Percentiles rank a stretch among this genome's conserved stretches.
Conservation (phyloP, 2,797 vertebrate genomes). For the Anisognathus igniventris region DNA sequence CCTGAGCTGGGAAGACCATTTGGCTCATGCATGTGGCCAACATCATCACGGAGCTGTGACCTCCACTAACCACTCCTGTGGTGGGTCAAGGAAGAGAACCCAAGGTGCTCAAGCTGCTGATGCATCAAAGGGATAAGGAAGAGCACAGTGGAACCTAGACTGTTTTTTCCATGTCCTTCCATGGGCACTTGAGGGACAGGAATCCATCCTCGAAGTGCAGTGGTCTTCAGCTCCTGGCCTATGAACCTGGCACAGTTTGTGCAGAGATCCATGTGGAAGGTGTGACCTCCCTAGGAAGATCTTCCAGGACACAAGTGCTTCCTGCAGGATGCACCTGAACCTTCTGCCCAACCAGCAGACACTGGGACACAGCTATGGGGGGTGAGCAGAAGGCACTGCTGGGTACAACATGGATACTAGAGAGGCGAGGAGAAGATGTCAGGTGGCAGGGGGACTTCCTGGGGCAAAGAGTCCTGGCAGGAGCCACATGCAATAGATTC, state of each 20-base stretch:
- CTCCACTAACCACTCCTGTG: neutral
- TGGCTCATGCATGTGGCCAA: neutral
- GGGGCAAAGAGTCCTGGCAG: neutral
- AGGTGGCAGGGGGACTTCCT: neutral
- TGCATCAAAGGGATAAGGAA: neutral
- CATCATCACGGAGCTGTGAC: neutral
- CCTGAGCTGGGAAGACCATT: neutral
- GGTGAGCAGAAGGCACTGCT: neutral
- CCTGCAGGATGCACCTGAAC: neutral
- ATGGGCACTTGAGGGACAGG: neutral
- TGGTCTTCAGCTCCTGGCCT: neutral
- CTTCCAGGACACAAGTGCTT: neutral
- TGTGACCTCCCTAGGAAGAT: neutral
- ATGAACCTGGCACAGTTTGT: neutral
- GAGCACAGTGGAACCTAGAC: neutral
- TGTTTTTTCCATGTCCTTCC: neutral
- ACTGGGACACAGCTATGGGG: accelerated
- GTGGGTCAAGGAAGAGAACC: neutral
- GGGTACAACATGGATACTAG: accelerated
- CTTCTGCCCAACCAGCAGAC: neutral
- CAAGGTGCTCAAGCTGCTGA: neutral
- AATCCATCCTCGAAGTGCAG: neutral
- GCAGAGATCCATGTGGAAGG: neutral
- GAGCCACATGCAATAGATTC: neutral
- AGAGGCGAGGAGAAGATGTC: neutral